These are phyloP conservation scores for Axea sp. DNA, from an alignment of 2,888 invertebrate species.

Conservation along the genomic window DNA sequence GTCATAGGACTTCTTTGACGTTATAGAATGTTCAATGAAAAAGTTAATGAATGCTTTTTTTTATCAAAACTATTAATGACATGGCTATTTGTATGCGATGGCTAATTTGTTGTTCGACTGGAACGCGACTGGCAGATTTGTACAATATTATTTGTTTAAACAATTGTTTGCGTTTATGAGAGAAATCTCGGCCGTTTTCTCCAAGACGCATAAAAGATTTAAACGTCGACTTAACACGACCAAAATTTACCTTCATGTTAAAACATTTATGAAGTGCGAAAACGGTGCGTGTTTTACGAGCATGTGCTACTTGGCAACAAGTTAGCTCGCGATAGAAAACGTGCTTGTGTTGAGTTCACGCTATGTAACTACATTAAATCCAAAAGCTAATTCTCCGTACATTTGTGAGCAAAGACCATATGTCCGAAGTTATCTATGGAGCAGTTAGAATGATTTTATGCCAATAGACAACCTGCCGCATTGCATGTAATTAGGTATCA, in stretches of 20 bases:
- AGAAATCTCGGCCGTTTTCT: conserved; percentile 53
- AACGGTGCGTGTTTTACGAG: conserved; percentile 64
- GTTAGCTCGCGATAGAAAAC: conserved; percentile 34
- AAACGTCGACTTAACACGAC: conserved; percentile 41
- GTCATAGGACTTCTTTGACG: too few relatives aligned
- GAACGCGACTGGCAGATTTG: too few relatives aligned
- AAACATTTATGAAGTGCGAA: conserved; percentile 65
- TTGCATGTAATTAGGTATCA: conserved; percentile 37
- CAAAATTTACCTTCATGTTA: conserved; percentile 56
- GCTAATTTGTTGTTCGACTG: too few relatives aligned
- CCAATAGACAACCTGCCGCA: conserved; percentile 6
- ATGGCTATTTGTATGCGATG: too few relatives aligned
- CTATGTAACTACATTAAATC: conserved; percentile 46
- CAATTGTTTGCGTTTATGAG: too few relatives aligned
- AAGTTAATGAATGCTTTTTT: too few relatives aligned
- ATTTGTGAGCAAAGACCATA: conserved; percentile 26
- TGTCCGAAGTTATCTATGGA: conserved; percentile 33
- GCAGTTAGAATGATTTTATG: conserved; percentile 34
- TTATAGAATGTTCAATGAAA: too few relatives aligned
- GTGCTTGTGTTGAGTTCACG: conserved; percentile 40
- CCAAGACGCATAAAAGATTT: conserved; percentile 43
- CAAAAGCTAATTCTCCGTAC: conserved; percentile 36
- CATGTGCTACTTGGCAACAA: conserved; percentile 54
- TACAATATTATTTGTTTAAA: too few relatives aligned
- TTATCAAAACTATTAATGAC: too few relatives aligned